Percentiles rank a stretch among this genome's conserved stretches.
These are phyloP conservation scores for Eupeodes latifasciatus DNA, from an alignment of 2,888 invertebrate species.

Conservation along the genomic window DNA sequence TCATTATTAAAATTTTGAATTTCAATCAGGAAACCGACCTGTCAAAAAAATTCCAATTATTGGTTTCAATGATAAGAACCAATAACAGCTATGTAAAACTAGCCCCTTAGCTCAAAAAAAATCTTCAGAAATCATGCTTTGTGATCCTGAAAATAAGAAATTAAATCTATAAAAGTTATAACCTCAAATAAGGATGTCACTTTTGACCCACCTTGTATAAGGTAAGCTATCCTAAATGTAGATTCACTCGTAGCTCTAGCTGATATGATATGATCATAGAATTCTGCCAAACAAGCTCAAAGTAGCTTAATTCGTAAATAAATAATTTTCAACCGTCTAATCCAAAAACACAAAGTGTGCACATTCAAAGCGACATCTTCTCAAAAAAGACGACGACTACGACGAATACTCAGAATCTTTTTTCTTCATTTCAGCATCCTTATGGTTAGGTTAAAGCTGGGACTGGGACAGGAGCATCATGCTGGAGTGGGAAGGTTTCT, in stretches of 20 bases:
- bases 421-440: conserved; percentile 32
- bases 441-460: not conserved
- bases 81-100: too few species aligned
- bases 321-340: conserved; percentile 66
- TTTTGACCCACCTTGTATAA: too few species aligned
- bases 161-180: too few species aligned
- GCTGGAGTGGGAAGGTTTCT: not conserved
- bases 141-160: too few species aligned
- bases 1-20: too few species aligned
- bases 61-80: too few species aligned
- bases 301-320: conserved; percentile 62
- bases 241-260: not conserved
- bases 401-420: not conserved
- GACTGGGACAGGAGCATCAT: not conserved
- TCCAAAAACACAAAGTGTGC: conserved; percentile 64
- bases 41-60: too few species aligned
- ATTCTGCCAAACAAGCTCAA: conserved; percentile 36
- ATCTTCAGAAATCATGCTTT: too few species aligned
- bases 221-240: not conserved
- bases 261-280: conserved; percentile 28
- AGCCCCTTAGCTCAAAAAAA: too few species aligned
- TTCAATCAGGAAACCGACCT: too few species aligned
- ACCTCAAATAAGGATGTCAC: too few species aligned
- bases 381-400: conserved; percentile 1
- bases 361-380: conserved; percentile 57